Base-by-base conservation (phyloP, 2,888 invertebrate species). In the Sycophila texana region DNA sequence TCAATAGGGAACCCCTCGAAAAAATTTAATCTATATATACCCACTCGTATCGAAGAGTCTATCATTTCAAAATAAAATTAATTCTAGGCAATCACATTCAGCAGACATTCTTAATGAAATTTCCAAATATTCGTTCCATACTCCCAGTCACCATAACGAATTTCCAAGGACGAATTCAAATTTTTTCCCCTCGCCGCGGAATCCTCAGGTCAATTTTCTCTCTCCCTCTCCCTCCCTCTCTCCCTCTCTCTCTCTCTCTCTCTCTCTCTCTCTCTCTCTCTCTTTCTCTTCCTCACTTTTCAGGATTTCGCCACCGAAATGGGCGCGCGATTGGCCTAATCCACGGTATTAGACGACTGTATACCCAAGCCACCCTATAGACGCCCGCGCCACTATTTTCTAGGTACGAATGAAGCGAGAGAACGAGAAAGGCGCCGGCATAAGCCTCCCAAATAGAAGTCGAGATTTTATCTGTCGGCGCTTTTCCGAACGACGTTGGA, bases 81-180 rank as follows among this genome's bases (percentile, higher is more conserved):
- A 39, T 39, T 7, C 5, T 39, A 39, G 10, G 39, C 39, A 39
- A 39, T 39, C 39, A 10, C 10, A 10, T 39, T 10, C 10, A 39
- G 10, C 39, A 7, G 10, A 39, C 39, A 10, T 39, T 39, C 39
- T 7, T 39, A 10, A 39, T 39, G 39, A 39, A 39, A 39, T 39
- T 39, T 39, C 39, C 39, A 39, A 39, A 39, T 10, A 7, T 10
- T 39, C 39, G 10, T 10, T 39, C 39, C 39, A 10, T 39, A 39
- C 7, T 7, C 39, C 10, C 39, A 10, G 14, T 14, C 26, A n/a
- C 0, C n/a, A n/a, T n/a, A 61, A 14, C n/a, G 16, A 13, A 65
- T 66, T 55, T 30, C 22, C 26, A n/a, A 10, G 65, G 16, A 22
- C 66, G 72, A 77, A 77, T 77, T 77, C 66, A 77, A 72, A 77